These are phyloP conservation scores for Micoletzkya japonica DNA, from an alignment of 2,888 invertebrate genomes.

Conservation along the genomic window DNA sequence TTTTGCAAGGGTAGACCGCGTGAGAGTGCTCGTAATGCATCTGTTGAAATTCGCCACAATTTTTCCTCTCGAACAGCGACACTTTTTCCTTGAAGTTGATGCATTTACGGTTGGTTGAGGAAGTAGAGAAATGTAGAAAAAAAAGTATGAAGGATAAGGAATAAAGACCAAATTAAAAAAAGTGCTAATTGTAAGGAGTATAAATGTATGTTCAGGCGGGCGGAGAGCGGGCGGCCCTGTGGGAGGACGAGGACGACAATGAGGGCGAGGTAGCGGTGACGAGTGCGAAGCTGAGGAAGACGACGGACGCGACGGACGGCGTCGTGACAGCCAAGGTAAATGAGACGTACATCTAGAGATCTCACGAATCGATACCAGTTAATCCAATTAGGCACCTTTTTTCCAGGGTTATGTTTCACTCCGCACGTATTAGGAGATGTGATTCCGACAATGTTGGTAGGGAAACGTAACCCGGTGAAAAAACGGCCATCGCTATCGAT, in stretches of 20 bases:
- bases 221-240: neutral
- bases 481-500: no score
- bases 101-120: no score
- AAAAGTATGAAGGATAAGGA: no score
- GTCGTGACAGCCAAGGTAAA: conserved; percentile 7
- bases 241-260: conserved; percentile 24
- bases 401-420: neutral
- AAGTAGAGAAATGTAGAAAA: no score
- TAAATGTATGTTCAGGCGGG: neutral
- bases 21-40: neutral
- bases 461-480: no score
- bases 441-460: neutral
- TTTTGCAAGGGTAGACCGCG: neutral
- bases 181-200: no score
- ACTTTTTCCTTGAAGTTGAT: no score
- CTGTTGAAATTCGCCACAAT: no score
- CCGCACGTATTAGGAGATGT: neutral
- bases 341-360: no score
- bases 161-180: no score
- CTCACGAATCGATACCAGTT: no score
- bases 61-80: no score
- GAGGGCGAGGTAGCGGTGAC: conserved; percentile 15
- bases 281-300: conserved; percentile 2
- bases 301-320: neutral
- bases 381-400: neutral